Conservation (phyloP, 2,113 vertebrate genomes). For the Podocnemis expansa region DNA sequence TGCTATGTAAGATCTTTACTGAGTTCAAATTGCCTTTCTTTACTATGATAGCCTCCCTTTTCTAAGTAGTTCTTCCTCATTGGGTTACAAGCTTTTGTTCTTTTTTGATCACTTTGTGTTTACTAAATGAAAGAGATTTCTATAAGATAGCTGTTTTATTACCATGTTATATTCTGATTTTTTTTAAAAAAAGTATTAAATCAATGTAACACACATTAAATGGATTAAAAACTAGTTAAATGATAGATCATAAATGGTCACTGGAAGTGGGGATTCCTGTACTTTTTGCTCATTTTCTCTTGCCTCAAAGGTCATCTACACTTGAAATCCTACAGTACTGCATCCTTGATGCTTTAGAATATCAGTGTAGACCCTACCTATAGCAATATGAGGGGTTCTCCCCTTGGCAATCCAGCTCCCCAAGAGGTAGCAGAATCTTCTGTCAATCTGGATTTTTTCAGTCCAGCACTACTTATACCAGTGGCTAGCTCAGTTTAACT, state of each 20-base stretch:
- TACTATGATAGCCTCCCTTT: neutral
- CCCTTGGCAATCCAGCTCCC: too few relatives aligned
- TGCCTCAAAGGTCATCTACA: too few relatives aligned
- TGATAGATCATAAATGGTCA: neutral
- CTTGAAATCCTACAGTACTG: too few relatives aligned
- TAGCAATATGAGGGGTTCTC: too few relatives aligned
- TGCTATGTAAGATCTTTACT: neutral
- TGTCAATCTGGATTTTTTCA: too few relatives aligned
- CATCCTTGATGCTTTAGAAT: too few relatives aligned
- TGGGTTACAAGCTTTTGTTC: neutral
- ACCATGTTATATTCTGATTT: neutral
- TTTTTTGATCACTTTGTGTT: neutral
- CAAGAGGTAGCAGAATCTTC: too few relatives aligned
- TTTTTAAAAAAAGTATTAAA: neutral
- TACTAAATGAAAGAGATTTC: neutral
- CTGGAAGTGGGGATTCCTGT: neutral
- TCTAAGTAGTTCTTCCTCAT: neutral
- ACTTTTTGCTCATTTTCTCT: neutral
- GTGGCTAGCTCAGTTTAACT: too few relatives aligned
- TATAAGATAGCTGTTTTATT: neutral
- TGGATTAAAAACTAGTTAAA: neutral
- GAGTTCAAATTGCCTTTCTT: neutral
- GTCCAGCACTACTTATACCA: too few relatives aligned
- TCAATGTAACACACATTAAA: rapidly evolving
- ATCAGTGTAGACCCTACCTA: too few relatives aligned